phyloP scores from a whole-genome alignment of 2,888 invertebrate genomes.

The Drosophila glabriapex region DNA sequence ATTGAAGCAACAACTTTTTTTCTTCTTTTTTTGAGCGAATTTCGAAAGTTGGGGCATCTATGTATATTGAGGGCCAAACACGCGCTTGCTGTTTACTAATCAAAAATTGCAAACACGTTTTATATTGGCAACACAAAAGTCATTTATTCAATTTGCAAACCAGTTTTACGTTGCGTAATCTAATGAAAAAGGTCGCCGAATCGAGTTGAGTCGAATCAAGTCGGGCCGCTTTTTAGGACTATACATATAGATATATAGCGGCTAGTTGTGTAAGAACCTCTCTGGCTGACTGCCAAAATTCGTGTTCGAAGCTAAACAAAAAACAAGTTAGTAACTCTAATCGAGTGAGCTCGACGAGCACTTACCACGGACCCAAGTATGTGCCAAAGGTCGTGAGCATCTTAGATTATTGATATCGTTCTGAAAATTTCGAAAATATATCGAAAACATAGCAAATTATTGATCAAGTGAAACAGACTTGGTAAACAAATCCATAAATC shows the following conservation, averaged over 20 bases:
- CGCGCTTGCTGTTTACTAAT: slow-evolving; percentile 62
- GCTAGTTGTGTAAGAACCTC: slow-evolving; percentile 39
- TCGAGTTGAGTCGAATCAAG: slow-evolving; percentile 25
- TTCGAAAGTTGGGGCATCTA: neutral
- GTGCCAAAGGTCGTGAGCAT: neutral
- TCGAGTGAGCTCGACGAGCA: neutral
- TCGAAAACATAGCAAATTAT: neutral
- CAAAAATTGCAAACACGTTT: slow-evolving; percentile 79
- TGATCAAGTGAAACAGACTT: neutral
- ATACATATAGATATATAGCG: neutral
- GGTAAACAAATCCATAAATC: neutral
- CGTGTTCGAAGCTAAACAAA: slow-evolving; percentile 39
- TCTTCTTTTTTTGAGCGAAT: slow-evolving; percentile 1
- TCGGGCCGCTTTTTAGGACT: slow-evolving; percentile 55
- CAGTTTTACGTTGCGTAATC: slow-evolving; percentile 79
- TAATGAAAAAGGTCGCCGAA: slow-evolving; percentile 74
- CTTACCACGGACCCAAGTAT: neutral
- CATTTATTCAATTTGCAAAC: slow-evolving; percentile 81
- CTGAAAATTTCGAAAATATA: neutral
- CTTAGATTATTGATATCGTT: neutral
- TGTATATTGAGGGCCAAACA: neutral
- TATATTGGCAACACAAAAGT: slow-evolving; percentile 80
- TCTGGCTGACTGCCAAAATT: slow-evolving; percentile 64
- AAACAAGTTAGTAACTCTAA: neutral
- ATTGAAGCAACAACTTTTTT: slow-evolving; percentile 35